Evolutionary conservation across 1,140 invertebrate genomes (phyloP), one percentile per base, ranked within the genome.

Genomic region (Hyphantria cunea): DNA sequence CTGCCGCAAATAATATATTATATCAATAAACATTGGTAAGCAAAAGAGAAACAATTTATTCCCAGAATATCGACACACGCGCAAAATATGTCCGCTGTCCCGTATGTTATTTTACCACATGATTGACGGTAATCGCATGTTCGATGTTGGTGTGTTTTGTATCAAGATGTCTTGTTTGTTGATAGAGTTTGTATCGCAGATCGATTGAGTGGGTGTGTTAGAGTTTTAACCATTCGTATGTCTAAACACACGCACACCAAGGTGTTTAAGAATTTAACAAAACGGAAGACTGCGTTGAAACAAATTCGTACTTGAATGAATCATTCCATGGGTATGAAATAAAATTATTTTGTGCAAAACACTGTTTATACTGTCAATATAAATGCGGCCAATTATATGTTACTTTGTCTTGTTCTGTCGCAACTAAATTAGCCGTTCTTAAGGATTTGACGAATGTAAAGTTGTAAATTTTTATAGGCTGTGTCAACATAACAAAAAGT

Each of bases 71-170:
- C 58, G 47, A 52, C 48, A 48, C 45, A 60, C 34, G 25, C n/a
- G 13, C 11, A 47, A 63, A 63, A 63, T 51, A 58, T 66, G 68
- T 70, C 60, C 64, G 61, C 50, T 47, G 37, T 41, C 53, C 15
- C 50, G 41, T 39, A 48, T 75, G 69, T 72, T 69, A 54, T 64
- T 72, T 66, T 64, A 65, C 13, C 33, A 12, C 52, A 68, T 75
- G 70, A 75, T 70, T 58, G 61, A 72, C 70, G 64, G 33, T 66
- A 63, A 59, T 42, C 41, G 58, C 33, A 48, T 52, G 25, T 34
- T 0, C 50, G 50, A 53, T 49, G 32, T 47, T 25, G 4, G 45
- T 48, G 17, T 48, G 45, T 31, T 48, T 48, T 25, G 9, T 48
- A 48, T 48, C 45, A 48, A 48, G 41, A 44, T n/a, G 12, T 44